phyloP scores from a whole-genome alignment of 2,113 vertebrate species.

The Leucopternis melanops region DNA sequence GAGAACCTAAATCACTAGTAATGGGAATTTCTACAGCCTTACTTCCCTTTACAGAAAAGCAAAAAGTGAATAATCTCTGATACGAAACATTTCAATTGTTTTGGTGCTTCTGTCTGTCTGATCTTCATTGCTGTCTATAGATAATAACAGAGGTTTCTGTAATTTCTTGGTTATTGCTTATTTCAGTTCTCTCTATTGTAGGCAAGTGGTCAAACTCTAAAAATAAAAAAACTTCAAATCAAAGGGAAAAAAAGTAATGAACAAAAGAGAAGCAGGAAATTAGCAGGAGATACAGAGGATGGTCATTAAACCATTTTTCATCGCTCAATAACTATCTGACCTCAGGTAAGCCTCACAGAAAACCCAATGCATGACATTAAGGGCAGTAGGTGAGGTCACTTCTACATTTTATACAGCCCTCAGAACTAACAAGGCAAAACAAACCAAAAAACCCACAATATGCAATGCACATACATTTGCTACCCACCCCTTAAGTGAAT shows the following conservation, averaged over 20 bases:
- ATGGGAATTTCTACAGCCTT: not conserved
- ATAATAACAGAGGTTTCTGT: not conserved
- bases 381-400: not conserved
- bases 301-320: slow-evolving; percentile 47
- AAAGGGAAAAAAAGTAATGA: slow-evolving; percentile 86
- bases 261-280: slow-evolving; percentile 85
- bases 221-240: slow-evolving; percentile 82
- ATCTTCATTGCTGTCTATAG: not conserved
- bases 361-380: not conserved
- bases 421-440: not conserved
- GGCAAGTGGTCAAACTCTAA: slow-evolving; percentile 92
- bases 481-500: not conserved
- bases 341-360: not conserved
- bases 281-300: slow-evolving; percentile 80
- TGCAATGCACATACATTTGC: not conserved
- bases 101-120: not conserved
- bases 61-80: not conserved
- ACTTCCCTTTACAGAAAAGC: not conserved
- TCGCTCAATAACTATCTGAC: not conserved
- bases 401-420: not conserved
- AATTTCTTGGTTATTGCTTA: not conserved
- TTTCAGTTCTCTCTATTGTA: slow-evolving; percentile 59
- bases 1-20: not conserved
- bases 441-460: not conserved
- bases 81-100: not conserved